Evolutionary conservation across 2,797 vertebrate species (phyloP), one percentile per base, ranked within the genome.

Genomic region (Chaenodraco wilsoni): DNA sequence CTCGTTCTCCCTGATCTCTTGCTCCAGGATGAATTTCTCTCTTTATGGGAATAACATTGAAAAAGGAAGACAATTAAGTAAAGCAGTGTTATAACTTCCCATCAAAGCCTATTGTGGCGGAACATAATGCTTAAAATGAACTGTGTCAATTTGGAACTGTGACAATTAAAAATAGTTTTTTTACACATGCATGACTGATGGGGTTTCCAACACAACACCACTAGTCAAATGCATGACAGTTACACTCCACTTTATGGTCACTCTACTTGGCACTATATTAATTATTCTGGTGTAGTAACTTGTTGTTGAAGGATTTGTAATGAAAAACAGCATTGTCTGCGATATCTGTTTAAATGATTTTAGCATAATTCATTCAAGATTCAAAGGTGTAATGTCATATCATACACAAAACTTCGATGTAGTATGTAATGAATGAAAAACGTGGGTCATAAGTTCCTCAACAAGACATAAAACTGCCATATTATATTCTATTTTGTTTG

Each of bases 1-100:
- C 77, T 99, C 97, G 65, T 96, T 97, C 79, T 97, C 96, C 66
- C 95, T 92, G 78, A 99, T 96, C 86, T 99, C 97, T 57, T 97
- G 96, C 71, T 99, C 97, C 82, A 99, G 84, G 0, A 94, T 94
- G 45, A 95, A 96, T 52, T 98, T 99, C 84, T 99, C 98, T 82
- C 98, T 99, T 70, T 0, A 76, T 4, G 15, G 52, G 5, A 63
- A 66, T 8, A 23, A 72, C 4, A 55, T 0, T 3, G 27, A 15
- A 63, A 19, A 64, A 33, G 16, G 33, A 9, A 79, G 19, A n/a
- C 33, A 72, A 11, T 7, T 12, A 49, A 27, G 65, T 57, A 58
- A 44, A 62, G 49, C 3, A 9, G 27, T 57, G 12, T 46, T 41
- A 52, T 50, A 55, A 48, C 12, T 54, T 21, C 17, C 5, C 19